Percentiles rank a stretch among this genome's conserved stretches.
phyloP scores from a whole-genome alignment of 2,888 invertebrate species.

The Polia nebulosa region DNA sequence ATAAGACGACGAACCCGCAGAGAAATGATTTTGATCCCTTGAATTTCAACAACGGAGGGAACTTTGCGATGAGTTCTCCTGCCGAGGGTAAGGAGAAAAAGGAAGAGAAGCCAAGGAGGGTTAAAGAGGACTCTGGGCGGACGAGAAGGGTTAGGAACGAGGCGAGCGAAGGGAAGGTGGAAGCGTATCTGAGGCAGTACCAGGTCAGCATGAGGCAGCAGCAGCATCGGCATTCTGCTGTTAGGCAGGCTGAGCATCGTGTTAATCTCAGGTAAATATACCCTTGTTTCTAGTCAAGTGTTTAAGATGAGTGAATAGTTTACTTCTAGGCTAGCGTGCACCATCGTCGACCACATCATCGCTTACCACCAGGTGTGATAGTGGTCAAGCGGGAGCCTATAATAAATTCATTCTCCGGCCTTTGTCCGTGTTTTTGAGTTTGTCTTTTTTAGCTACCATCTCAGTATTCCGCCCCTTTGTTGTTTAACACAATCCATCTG shows the following conservation, averaged over 20 bases:
- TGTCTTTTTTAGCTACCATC: neutral
- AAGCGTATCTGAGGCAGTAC: slow-evolving; percentile 88
- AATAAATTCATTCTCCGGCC: no score
- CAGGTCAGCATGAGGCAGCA: slow-evolving; percentile 88
- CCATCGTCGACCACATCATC: no score
- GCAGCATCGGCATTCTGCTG: slow-evolving; percentile 87
- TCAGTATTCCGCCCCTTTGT: neutral
- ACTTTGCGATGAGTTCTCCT: slow-evolving; percentile 78
- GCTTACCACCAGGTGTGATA: no score
- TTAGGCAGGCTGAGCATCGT: slow-evolving; percentile 88
- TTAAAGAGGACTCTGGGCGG: slow-evolving; percentile 75
- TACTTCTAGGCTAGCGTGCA: neutral
- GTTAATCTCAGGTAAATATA: slow-evolving; percentile 85
- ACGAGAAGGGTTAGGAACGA: slow-evolving; percentile 76
- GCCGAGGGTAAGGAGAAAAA: slow-evolving; percentile 75
- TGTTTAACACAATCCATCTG: neutral
- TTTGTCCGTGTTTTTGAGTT: neutral
- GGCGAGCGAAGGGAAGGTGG: slow-evolving; percentile 86
- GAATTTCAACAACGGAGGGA: slow-evolving; percentile 91
- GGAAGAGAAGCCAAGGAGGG: slow-evolving; percentile 76
- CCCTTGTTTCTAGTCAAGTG: neutral
- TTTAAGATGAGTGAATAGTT: no score
- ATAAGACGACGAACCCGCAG: slow-evolving; percentile 68
- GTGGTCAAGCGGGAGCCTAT: no score
- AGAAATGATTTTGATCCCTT: slow-evolving; percentile 92